Conservation (phyloP, 2,888 invertebrate species). For the Teinopalpus imperialis region DNA sequence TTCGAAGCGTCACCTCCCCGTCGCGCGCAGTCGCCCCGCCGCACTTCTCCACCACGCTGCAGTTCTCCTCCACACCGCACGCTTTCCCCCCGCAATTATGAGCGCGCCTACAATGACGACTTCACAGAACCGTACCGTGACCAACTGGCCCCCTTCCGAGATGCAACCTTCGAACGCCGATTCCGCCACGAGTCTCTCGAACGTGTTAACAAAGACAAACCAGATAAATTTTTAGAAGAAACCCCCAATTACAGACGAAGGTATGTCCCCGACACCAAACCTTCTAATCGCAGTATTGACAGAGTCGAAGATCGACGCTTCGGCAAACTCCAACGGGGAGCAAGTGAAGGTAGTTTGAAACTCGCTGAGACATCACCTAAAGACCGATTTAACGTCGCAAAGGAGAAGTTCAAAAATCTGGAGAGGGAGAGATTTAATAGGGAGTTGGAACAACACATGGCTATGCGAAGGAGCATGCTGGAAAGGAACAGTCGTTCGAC, state of each 20-base stretch:
- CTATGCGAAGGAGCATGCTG: constrained; percentile 74
- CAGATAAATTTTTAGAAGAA: constrained; percentile 63
- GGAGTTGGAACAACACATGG: constrained; percentile 78
- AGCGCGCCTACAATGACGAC: constrained; percentile 42
- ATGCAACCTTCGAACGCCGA: constrained; percentile 62
- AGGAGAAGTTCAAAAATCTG: constrained; percentile 91
- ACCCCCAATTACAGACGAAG: constrained; percentile 68
- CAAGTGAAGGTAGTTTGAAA: constrained; percentile 74
- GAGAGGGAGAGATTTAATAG: constrained; percentile 86
- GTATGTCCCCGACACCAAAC: constrained; percentile 74
- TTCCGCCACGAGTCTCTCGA: constrained; percentile 73
- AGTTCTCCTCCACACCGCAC: constrained; percentile 53
- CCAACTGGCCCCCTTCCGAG: constrained; percentile 65
- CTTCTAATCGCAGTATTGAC: constrained; percentile 69
- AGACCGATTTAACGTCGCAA: constrained; percentile 92
- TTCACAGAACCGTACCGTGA: constrained; percentile 54
- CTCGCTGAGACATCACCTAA: constrained; percentile 82
- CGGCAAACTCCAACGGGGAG: constrained; percentile 65
- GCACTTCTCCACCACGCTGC: constrained; percentile 43
- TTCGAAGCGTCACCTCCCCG: constrained; percentile 71
- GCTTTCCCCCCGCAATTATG: constrained; percentile 49
- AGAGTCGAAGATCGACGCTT: constrained; percentile 72
- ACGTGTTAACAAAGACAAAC: constrained; percentile 58
- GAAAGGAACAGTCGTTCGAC: constrained; percentile 78
- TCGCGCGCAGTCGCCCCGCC: constrained; percentile 43